Base-by-base conservation (phyloP, 2,113 vertebrate species). In the Dermatemys mawii region DNA sequence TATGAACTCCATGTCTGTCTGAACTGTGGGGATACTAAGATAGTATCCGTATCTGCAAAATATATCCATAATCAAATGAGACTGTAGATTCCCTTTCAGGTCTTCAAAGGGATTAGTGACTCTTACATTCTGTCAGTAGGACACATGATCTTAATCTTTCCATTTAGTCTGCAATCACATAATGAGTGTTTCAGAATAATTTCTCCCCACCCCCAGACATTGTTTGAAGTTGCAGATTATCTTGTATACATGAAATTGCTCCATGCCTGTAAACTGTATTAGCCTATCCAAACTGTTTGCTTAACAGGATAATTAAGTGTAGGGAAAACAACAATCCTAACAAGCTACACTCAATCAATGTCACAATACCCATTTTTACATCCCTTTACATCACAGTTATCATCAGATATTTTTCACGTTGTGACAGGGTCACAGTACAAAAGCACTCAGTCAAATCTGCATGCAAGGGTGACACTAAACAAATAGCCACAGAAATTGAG, bases 41-140 rank as follows among this genome's bases (percentile, higher is more conserved):
- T 26, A 49, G 41, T n/a, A 88, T 81, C 16, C 6, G 0, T 53
- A 83, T 29, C 55, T 41, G 57, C 11, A 13, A 91, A 81, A 24
- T 27, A 5, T 53, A 60, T 21, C 86, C 76, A 48, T 70, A 83
- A 86, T 16, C n/a, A 79, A 88, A n/a, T 29, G 46, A 84, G 57
- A 67, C 0, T 12, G 55, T 44, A 90, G 26, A 3, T 2, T 81
- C 21, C 12, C 84, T 35, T 27, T 12, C 6, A 94, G 76, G 48
- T 85, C 91, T 92, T 97, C 89, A 88, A 76, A 94, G 48, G 88
- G 54, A 93, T 93, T 83, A 92, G 24, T 14, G 76, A 54, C 84
- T 91, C 86, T 84, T 82, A 75, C 2, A 7, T 54, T 88, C 49
- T 86, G 86, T 16, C 83, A 90, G 82, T 38, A 86, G 81, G 90